Evolutionary conservation across 2,888 invertebrate species (phyloP), one percentile per base, ranked within the genome.

Genomic region (Poecilus cupreus): DNA sequence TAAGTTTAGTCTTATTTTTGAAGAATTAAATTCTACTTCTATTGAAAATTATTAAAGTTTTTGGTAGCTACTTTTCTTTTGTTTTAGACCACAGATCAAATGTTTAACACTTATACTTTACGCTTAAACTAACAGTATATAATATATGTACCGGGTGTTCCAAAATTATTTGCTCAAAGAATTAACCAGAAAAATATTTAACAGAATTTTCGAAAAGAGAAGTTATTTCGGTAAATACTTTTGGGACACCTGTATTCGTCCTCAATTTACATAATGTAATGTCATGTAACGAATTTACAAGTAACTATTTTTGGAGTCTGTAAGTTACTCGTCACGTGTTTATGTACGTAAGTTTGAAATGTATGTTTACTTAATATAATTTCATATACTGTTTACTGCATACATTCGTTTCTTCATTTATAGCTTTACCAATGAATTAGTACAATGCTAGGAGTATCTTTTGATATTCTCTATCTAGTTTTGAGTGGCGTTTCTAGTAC

Each of bases 331-430:
- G 18, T 54, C 13, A 3, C 10, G 54, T 54, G 54, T 54, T 13
- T 24, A 60, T 24, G 54, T 60, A 60, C 60, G 60, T 60, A 60
- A 60, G 11, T 22, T 18, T 16, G 22, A 20, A 24, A 60, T 60
- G 22, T 60, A 60, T 60, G 26, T 60, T 60, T 60, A 60, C 60
- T 60, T 60, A 60, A 60, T 60, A 60, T 26, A 60, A 60, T 26
- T 60, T 24, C 13, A 32, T 26, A 60, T 60, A 24, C 51, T 51
- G 51, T 51, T 51, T 51, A 51, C 32, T 43, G 43, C 18, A 51
- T 6, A 11, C n/a, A 46, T 13, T 46, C 57, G 16, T 22, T 20
- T 8, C 57, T 57, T 57, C 57, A 57, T 11, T 13, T 22, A 22
- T 2, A 13, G 18, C 49, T 18, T 10, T n/a, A 18, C 13, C 6